phyloP scores from a whole-genome alignment of 1,140 invertebrate species.

The Zaprionus vittiger region DNA sequence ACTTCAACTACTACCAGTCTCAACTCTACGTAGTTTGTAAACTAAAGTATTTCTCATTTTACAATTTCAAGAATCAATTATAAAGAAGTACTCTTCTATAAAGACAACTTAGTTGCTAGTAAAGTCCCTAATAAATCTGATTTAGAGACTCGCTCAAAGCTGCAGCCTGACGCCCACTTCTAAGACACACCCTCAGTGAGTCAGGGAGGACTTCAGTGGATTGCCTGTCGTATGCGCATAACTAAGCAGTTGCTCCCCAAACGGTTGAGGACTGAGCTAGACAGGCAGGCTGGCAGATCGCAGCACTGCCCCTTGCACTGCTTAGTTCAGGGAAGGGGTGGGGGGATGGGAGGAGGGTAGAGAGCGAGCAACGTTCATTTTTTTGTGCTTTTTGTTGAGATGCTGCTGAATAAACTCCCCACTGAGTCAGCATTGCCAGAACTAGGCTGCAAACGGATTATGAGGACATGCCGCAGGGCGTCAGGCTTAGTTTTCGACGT shows the following conservation, averaged over 20 bases:
- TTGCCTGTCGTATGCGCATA: slow-evolving; percentile 76
- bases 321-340: slow-evolving; percentile 28
- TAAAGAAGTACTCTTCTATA: neutral
- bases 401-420: slow-evolving; percentile 42
- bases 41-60: neutral
- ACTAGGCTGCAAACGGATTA: slow-evolving; percentile 81
- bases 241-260: slow-evolving; percentile 64
- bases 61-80: neutral
- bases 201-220: slow-evolving; percentile 24
- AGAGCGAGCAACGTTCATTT: neutral
- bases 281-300: neutral
- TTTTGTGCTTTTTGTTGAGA: slow-evolving; percentile 4
- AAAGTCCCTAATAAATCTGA: neutral
- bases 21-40: too few relatives aligned
- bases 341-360: neutral
- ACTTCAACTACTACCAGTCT: too few relatives aligned
- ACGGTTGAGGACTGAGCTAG: slow-evolving; percentile 24
- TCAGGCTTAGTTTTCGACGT: slow-evolving; percentile 77
- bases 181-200: neutral
- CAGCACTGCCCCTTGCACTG: slow-evolving; percentile 42
- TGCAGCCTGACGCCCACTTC: slow-evolving; percentile 42
- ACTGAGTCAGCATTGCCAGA: slow-evolving; percentile 74
- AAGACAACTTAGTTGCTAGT: neutral
- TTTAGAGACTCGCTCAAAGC: slow-evolving; percentile 5
- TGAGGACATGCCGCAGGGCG: slow-evolving; percentile 80